These are phyloP conservation scores for Nymphalis polychloros DNA, from an alignment of 2,888 invertebrate species.

Conservation along the genomic window DNA sequence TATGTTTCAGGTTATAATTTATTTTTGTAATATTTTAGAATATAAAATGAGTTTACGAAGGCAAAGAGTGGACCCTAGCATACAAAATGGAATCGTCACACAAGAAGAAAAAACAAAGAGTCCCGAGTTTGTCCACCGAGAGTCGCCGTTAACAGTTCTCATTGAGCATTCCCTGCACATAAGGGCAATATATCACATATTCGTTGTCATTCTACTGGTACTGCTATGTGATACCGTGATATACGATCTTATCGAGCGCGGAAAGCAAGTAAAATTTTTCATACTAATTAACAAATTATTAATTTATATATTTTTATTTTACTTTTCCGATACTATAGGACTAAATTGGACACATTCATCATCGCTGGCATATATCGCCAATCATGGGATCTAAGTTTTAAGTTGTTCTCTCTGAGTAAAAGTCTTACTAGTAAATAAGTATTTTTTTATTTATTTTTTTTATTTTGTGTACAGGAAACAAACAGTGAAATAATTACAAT, in stretches of 20 bases:
- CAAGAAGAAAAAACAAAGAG: conserved; percentile 45
- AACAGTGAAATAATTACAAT: no score
- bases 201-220: conserved; percentile 87
- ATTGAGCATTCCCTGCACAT: conserved; percentile 88
- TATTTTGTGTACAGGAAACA: no score
- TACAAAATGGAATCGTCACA: conserved; percentile 50
- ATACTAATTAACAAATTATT: background rate
- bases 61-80: conserved; percentile 31
- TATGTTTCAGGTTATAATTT: conserved; percentile 2
- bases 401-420: no score
- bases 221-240: conserved; percentile 87
- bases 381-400: no score
- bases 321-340: no score
- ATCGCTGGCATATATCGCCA: no score
- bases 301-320: no score
- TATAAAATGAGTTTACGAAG: conserved; percentile 42
- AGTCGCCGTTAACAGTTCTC: conserved; percentile 91
- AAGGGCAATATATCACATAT: conserved; percentile 91
- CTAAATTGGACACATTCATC: no score
- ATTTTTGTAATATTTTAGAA: conserved; percentile 26
- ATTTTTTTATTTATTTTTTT: no score
- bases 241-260: conserved; percentile 87
- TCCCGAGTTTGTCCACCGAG: conserved; percentile 84
- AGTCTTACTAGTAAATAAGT: no score
- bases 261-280: conserved; percentile 83